These are phyloP conservation scores for Hemicordylus capensis DNA, from an alignment of 2,113 vertebrate genomes.

Conservation along the genomic window DNA sequence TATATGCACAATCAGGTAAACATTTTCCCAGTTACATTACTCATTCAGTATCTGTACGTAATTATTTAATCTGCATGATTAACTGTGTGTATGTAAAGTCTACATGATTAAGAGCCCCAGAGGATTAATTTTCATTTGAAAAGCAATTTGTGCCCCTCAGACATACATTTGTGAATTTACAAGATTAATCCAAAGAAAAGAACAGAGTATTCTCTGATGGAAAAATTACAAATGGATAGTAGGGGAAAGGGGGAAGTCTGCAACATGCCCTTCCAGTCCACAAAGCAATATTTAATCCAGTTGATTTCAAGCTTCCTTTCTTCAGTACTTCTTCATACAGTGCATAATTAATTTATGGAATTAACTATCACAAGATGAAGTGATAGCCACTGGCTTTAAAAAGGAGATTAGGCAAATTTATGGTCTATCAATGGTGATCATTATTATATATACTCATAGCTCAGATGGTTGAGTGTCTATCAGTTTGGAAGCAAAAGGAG, in stretches of 20 bases:
- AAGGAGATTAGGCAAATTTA: not conserved
- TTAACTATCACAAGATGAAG: not conserved
- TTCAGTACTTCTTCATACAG: not conserved
- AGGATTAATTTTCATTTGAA: slow-evolving; percentile 4
- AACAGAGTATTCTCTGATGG: not conserved
- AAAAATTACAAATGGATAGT: not conserved
- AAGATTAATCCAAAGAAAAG: not conserved
- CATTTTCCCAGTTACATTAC: not conserved
- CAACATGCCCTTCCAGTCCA: not conserved
- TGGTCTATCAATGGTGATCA: not conserved
- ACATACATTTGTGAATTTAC: not conserved
- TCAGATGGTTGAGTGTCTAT: too few relatives aligned
- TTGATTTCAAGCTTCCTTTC: not conserved
- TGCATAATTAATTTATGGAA: not conserved
- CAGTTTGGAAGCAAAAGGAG: too few relatives aligned
- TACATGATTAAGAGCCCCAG: not conserved
- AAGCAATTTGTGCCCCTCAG: slow-evolving; percentile 3
- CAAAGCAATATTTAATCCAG: not conserved
- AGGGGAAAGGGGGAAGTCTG: not conserved
- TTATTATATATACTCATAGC: too few relatives aligned
- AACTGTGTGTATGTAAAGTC: not conserved
- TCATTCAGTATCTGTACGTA: slow-evolving; percentile 5
- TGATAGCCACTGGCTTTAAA: not conserved
- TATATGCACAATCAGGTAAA: not conserved
- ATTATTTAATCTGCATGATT: slow-evolving; percentile 37